Conservation (phyloP, 2,797 vertebrate species). For the Trematomus bernacchii region DNA sequence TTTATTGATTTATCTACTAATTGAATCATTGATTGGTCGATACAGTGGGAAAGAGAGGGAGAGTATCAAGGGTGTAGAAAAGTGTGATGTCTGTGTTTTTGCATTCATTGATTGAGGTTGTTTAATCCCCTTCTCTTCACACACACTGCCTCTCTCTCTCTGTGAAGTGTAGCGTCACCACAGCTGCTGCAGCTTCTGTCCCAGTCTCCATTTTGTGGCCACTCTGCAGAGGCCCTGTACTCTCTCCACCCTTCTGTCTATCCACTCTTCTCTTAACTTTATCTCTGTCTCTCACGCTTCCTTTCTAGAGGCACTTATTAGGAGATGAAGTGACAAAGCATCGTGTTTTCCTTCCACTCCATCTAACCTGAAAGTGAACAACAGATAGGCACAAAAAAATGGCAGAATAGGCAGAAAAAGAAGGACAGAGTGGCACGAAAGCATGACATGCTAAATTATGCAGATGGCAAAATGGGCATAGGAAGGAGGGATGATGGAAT, state of each 20-base stretch:
- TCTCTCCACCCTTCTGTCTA: conserved; percentile 43
- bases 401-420: conserved; percentile 72
- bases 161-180: conserved; percentile 70
- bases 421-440: conserved; percentile 79
- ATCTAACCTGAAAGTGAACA: conserved; percentile 64
- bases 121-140: conserved; percentile 67
- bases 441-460: conserved; percentile 84
- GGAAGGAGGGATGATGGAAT: conserved; percentile 64
- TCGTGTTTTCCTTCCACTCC: conserved; percentile 68
- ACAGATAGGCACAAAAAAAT: conserved; percentile 64
- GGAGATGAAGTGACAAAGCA: conserved; percentile 69
- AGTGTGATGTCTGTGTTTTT: conserved; percentile 62
- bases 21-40: conserved; percentile 41
- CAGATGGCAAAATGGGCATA: conserved; percentile 74
- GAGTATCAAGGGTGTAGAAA: conserved; percentile 25
- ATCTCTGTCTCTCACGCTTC: conserved; percentile 27
- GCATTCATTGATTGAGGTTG: conserved; percentile 69
- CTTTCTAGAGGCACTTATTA: conserved; percentile 66
- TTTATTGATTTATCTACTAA: conserved; percentile 25
- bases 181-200: conserved; percentile 79
- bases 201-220: conserved; percentile 83
- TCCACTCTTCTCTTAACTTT: conserved; percentile 60
- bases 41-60: conserved; percentile 30
- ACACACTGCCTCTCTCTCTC: conserved; percentile 47
- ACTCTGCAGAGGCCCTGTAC: conserved; percentile 65